Conservation (phyloP, 2,113 vertebrate genomes). For the Panthera leo region DNA sequence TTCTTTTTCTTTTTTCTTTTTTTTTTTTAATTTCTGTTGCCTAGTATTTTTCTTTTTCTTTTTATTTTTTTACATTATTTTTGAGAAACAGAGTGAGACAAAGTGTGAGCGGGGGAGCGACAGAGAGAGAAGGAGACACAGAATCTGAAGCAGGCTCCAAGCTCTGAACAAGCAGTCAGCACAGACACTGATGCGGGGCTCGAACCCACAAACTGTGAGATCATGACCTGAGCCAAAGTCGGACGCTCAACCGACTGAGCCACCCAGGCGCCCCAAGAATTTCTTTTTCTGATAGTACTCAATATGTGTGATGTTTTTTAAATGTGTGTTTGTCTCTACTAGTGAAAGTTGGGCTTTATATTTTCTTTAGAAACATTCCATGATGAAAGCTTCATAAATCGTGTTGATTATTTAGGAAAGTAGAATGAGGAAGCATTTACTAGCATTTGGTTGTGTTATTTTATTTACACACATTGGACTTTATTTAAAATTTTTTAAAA, state of each 20-base stretch:
- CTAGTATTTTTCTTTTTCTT: too few species aligned
- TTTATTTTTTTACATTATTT: too few species aligned
- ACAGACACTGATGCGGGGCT: too few species aligned
- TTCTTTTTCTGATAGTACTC: neutral
- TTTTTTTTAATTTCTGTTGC: too few species aligned
- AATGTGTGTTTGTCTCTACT: conserved; percentile 9
- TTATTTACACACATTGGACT: neutral
- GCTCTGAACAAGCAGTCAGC: too few species aligned
- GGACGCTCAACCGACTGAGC: too few species aligned
- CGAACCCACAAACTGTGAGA: too few species aligned
- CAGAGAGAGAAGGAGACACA: too few species aligned
- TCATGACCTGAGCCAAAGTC: too few species aligned
- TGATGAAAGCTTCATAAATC: conserved; percentile 30
- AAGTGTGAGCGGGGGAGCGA: too few species aligned
- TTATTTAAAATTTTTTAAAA: neutral
- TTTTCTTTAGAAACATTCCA: conserved; percentile 43
- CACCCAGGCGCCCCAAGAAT: neutral
- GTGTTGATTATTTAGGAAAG: conserved; percentile 41
- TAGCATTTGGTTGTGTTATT: neutral
- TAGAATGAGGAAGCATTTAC: conserved; percentile 58
- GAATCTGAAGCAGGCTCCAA: too few species aligned
- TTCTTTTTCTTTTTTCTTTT: neutral
- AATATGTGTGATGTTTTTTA: neutral
- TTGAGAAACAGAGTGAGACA: too few species aligned
- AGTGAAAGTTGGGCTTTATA: neutral